Base-by-base conservation (phyloP, 2,113 vertebrate genomes). In the Macheiramphus alcinus region DNA sequence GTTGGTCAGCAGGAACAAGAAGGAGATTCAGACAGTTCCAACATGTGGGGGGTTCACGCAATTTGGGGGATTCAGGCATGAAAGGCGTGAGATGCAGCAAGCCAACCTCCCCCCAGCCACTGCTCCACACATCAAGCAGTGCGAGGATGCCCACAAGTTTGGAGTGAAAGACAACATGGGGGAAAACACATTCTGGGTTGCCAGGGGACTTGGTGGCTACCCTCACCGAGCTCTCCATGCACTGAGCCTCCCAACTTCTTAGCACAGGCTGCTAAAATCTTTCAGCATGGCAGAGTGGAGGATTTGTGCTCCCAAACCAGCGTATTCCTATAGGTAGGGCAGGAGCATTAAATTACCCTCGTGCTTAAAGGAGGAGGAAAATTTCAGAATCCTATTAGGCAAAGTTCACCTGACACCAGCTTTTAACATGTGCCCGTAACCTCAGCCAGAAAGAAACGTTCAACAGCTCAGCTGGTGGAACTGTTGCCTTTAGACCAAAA, bases 381-480 rank as follows among this genome's bases (percentile, higher is more conserved):
- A 82, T 61, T 59, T 91, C 86, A 90, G 65, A 94, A 92, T 76
- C 56, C 47, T 75, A 12, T 65, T 29, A 61, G 43, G 40, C 36
- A 71, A 89, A 38, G 47, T 93, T 93, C 74, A 94, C 80, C 58
- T 55, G 81, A 83, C 58, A 73, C 40, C 79, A 73, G 26, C 34
- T 91, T 91, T 84, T 86, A 94, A 59, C n/a, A 14, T 18, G 22
- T 27, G 26, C 50, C 38, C 16, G 11, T 56, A 90, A 90, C 71
- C 66, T 92, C 74, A 81, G 61, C 75, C 85, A 93, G 94, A 92
- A 94, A 68, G 85, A 90, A 90, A 53, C 45, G 48, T 71, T 90
- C 43, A 34, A 7, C 66, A 82, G 48, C 74, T 93, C 81, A 85
- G 70, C 78, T 85, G 73, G 43, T 65, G 43, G 40, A 96, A 93